Evolutionary conservation across 2,113 vertebrate genomes (phyloP).

Genomic region (Lonchura striata): DNA sequence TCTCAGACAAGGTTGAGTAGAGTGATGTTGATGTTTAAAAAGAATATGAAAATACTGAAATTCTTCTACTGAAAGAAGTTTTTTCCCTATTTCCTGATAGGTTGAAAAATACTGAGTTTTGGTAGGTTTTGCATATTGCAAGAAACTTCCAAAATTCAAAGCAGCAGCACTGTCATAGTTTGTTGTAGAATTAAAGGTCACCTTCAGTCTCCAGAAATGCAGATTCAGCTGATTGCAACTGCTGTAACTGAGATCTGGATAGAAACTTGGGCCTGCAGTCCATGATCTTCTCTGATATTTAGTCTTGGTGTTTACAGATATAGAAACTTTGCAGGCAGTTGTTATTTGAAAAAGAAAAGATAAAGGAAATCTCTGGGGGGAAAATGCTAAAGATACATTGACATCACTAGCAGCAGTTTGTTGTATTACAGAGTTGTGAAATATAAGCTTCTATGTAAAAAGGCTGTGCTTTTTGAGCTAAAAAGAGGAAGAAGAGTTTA

Average conservation of each 20-base stretch:
- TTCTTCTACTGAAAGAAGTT: not conserved
- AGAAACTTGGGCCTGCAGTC: not conserved
- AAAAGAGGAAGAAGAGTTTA: not conserved
- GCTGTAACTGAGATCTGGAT: not conserved
- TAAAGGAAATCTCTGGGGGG: not conserved
- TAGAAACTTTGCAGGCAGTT: not conserved
- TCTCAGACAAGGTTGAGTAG: not conserved
- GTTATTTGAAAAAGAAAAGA: not conserved
- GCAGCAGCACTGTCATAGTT: not conserved
- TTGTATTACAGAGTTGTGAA: not conserved
- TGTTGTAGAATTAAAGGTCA: slow-evolving; percentile 28
- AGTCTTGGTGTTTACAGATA: not conserved
- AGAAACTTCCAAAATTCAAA: not conserved
- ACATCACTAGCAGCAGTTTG: not conserved
- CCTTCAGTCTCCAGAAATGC: not conserved
- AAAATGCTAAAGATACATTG: not conserved
- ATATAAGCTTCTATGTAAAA: not conserved
- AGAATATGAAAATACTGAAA: not conserved
- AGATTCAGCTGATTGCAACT: not conserved
- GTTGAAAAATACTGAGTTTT: not conserved
- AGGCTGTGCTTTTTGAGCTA: not conserved
- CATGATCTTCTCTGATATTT: slow-evolving; percentile 16
- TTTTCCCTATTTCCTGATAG: not conserved
- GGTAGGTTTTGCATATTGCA: not conserved
- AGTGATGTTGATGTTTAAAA: not conserved